Evolutionary conservation across 2,797 vertebrate species (phyloP), one percentile per base, ranked within the genome.

Genomic region (Leptatherina wallacei): DNA sequence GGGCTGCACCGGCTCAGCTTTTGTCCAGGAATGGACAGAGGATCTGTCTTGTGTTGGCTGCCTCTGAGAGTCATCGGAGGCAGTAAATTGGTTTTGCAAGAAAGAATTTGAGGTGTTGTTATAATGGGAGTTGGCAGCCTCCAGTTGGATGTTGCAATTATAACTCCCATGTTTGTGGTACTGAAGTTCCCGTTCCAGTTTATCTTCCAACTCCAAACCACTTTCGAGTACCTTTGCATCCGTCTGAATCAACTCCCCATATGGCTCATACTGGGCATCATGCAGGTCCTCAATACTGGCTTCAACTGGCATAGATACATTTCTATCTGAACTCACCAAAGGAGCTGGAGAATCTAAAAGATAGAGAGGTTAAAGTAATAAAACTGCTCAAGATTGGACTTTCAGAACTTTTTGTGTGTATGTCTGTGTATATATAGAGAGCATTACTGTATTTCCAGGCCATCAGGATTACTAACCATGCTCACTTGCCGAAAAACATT

Each of bases 81-180:
- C 2, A n/a, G 24, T 10, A 1, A 11, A 6, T 3, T 7, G 29
- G 63, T 71, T 77, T 22, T 3, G 73, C 58, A 69, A 24, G 30
- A 65, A 67, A 42, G 61, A 71, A 70, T 71, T 74, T 4, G 30
- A 42, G 30, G 7, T 30, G 62, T 1, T 65, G 27, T 3, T 56
- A 13, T 27, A 18, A 52, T 0, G 14, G 70, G 7, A 0, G 51
- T 30, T 73, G 56, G 61, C 58, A 4, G 42, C 24, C 5, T 82
- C 68, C 0, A 38, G 62, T 59, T 87, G 94, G 73, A 93, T 91
- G 66, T 92, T 83, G 16, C 88, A 61, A 76, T 58, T 91, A 73
- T 97, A 90, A 83, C 89, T 97, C 27, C 98, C 98, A 0, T 54
- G 58, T 0, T 75, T 84, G 52, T 99, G 97, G 82, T 99, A 99